Percentiles rank a stretch among this genome's conserved stretches.
Evolutionary conservation across 2,113 vertebrate genomes (phyloP).

Genomic region (Sceloporus tristichus): DNA sequence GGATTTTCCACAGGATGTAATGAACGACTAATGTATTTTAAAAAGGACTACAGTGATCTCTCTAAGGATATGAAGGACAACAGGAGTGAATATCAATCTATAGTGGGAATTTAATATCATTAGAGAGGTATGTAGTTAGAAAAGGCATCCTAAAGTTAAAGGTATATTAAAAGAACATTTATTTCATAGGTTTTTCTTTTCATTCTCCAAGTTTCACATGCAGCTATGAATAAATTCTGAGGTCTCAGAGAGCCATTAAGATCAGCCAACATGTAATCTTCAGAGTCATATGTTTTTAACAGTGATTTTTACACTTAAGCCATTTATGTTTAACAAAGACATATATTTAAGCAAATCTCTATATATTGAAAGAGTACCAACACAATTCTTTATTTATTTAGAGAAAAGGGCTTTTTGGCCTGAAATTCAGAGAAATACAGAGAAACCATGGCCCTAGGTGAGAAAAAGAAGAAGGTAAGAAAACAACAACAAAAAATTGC

Average conservation of each 20-base stretch:
- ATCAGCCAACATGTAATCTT: constrained; percentile 3
- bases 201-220: not conserved
- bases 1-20: constrained; percentile 45
- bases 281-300: not conserved
- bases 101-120: constrained; percentile 51
- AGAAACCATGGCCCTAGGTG: not conserved
- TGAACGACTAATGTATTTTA: constrained; percentile 56
- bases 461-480: not conserved
- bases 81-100: constrained; percentile 58
- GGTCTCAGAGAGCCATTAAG: not conserved
- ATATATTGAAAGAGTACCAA: not conserved
- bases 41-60: constrained; percentile 48
- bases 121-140: constrained; percentile 34
- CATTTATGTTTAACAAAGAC: not conserved
- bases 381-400: not conserved
- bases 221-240: not conserved
- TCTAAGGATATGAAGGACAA: constrained; percentile 59
- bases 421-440: constrained; percentile 19
- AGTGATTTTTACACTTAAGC: not conserved
- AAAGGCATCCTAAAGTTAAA: not conserved
- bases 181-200: not conserved
- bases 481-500: not conserved
- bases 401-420: not conserved
- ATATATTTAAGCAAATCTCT: constrained; percentile 1
- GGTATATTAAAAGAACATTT: constrained; percentile 18